Conservation (phyloP, 2,888 invertebrate species). For the Bimastos eiseni region DNA sequence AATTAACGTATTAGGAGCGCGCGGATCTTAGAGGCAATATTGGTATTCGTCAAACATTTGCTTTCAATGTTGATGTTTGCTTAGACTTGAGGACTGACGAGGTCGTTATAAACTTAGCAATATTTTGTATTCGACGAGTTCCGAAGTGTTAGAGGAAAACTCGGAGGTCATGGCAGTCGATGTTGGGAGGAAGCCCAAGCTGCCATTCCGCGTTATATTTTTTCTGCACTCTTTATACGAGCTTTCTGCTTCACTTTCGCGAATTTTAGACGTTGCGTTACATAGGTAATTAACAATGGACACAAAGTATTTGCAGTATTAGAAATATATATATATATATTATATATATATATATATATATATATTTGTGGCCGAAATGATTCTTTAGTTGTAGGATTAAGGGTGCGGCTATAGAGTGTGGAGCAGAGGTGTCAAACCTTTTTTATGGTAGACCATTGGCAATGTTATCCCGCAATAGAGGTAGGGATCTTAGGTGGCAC, state of each 20-base stretch:
- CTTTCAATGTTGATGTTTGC: background rate
- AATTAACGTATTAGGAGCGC: too few species aligned
- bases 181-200: background rate
- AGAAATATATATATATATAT: too few species aligned
- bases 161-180: background rate
- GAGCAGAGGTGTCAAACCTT: too few species aligned
- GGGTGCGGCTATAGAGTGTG: too few species aligned
- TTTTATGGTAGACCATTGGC: too few species aligned
- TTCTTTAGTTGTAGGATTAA: background rate
- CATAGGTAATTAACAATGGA: background rate
- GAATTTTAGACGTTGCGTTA: background rate
- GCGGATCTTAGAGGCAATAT: too few species aligned
- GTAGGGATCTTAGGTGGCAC: too few species aligned
- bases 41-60: too few species aligned
- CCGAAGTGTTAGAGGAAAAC: background rate
- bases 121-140: background rate
- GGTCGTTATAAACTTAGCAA: background rate
- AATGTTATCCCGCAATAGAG: too few species aligned
- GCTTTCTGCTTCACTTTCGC: background rate
- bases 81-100: background rate
- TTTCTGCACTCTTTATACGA: background rate
- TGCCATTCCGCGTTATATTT: background rate
- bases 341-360: too few species aligned
- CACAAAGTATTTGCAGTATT: background rate
- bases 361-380: background rate